phyloP scores from a whole-genome alignment of 2,888 invertebrate species.

The Halictus ligatus region DNA sequence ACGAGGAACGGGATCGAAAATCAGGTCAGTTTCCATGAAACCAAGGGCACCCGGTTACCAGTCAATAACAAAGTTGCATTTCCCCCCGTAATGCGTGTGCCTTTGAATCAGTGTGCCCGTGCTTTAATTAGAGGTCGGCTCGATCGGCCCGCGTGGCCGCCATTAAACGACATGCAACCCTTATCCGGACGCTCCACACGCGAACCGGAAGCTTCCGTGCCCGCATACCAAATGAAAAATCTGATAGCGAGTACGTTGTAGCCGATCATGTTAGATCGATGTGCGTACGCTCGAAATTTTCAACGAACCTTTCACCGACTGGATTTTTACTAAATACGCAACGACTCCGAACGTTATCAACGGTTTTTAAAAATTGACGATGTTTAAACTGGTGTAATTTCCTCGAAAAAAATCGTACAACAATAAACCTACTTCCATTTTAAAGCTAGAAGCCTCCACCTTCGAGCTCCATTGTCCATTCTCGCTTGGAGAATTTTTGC shows the following conservation, averaged over 20 bases:
- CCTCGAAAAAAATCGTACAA: too few relatives aligned
- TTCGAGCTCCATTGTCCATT: too few relatives aligned
- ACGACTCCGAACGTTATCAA: neutral
- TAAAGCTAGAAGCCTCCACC: too few relatives aligned
- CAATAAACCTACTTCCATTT: too few relatives aligned
- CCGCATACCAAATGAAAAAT: neutral
- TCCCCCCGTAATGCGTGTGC: conserved; percentile 38
- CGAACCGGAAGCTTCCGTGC: neutral
- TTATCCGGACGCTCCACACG: neutral
- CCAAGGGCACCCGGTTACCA: conserved; percentile 48
- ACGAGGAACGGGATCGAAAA: conserved; percentile 45
- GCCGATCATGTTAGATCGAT: conserved; percentile 5
- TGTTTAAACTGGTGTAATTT: neutral
- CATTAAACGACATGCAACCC: neutral
- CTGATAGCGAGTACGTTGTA: conserved; percentile 1
- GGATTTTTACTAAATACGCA: neutral
- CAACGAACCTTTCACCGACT: neutral
- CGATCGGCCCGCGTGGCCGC: neutral
- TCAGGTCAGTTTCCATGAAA: conserved; percentile 61
- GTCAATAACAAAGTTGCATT: conserved; percentile 58
- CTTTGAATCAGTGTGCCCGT: conserved; percentile 38
- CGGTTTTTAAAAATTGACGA: neutral
- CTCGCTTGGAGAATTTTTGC: too few relatives aligned
- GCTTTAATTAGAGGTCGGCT: conserved; percentile 44
- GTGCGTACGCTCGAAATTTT: conserved; percentile 5